phyloP scores from a whole-genome alignment of 2,888 invertebrate genomes.

The Strigamia crassipes region DNA sequence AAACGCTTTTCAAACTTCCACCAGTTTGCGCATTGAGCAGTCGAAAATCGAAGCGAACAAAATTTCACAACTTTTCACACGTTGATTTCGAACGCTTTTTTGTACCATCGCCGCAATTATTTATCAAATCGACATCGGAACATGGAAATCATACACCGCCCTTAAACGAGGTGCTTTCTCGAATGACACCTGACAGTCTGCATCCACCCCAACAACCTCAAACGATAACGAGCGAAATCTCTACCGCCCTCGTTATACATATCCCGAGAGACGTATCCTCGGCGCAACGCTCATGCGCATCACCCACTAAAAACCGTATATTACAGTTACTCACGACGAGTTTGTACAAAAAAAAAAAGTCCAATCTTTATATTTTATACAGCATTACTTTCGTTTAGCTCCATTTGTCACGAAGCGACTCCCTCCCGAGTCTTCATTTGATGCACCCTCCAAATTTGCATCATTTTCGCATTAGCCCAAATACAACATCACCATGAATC shows the following conservation, averaged over 20 bases:
- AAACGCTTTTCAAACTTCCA: not conserved
- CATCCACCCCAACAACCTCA: slow-evolving; percentile 16
- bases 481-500: slow-evolving; percentile 40
- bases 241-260: slow-evolving; percentile 4
- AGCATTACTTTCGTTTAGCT: slow-evolving; percentile 30
- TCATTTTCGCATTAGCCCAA: slow-evolving; percentile 23
- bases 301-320: not conserved
- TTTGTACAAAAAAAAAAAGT: not conserved
- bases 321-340: no score
- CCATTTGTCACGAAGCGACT: slow-evolving; percentile 1
- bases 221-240: slow-evolving; percentile 39
- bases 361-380: not conserved
- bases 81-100: no score
- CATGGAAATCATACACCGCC: slow-evolving; percentile 7
- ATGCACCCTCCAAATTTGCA: slow-evolving; percentile 37
- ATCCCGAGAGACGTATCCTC: not conserved
- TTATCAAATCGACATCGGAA: not conserved
- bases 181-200: slow-evolving; percentile 32
- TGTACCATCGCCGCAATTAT: not conserved
- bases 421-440: slow-evolving; percentile 12
- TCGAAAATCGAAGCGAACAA: no score
- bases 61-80: not conserved
- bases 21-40: not conserved
- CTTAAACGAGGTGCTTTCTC: slow-evolving; percentile 36
- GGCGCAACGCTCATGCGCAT: not conserved